These are phyloP conservation scores for Chionomys nivalis DNA, from an alignment of 2,113 vertebrate genomes.

Conservation along the genomic window DNA sequence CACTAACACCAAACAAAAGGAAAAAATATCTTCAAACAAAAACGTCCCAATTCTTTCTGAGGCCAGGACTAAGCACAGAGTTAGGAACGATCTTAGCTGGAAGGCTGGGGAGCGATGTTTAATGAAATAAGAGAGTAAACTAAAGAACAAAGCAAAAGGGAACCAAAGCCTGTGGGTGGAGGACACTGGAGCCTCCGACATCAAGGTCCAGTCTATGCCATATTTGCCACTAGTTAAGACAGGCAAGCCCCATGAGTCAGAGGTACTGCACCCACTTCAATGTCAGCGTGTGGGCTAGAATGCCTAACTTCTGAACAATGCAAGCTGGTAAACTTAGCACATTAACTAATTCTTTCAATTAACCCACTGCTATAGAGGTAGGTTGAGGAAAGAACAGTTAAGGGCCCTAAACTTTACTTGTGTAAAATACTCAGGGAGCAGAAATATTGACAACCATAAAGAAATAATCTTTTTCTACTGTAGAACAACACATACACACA, in stretches of 20 bases:
- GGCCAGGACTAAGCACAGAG: neutral
- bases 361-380: neutral
- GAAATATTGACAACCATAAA: constrained; percentile 40
- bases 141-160: neutral
- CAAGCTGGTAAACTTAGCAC: neutral
- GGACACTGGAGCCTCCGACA: neutral
- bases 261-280: neutral
- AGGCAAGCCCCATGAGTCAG: constrained; percentile 25
- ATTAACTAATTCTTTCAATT: neutral
- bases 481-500: neutral
- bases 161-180: neutral
- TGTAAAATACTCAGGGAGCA: neutral
- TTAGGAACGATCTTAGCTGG: neutral
- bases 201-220: neutral
- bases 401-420: neutral
- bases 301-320: constrained; percentile 52
- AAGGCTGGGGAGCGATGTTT: neutral
- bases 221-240: neutral
- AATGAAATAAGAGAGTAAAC: neutral
- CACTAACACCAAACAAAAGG: neutral
- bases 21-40: constrained; percentile 3
- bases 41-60: constrained; percentile 39
- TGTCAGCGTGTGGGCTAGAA: neutral
- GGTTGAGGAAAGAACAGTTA: neutral
- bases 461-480: constrained; percentile 9